Percentiles rank a stretch among this genome's conserved stretches.
These are phyloP conservation scores for Galleria mellonella DNA, from an alignment of 1,140 invertebrate species.

Conservation along the genomic window DNA sequence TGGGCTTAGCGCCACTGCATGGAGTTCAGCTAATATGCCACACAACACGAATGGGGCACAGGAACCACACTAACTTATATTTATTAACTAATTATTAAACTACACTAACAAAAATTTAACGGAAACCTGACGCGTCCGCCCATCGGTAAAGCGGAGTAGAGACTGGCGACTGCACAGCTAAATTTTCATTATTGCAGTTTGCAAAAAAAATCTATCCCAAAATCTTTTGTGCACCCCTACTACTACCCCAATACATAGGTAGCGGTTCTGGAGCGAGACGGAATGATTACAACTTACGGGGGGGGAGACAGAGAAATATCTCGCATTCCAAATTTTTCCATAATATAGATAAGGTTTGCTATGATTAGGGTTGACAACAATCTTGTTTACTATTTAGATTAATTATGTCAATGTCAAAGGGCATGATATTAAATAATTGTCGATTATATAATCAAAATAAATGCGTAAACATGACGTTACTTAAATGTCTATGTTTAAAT, in stretches of 20 bases:
- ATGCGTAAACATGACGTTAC: neutral
- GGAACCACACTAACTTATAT: too few species aligned
- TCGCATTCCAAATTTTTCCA: constrained; percentile 71
- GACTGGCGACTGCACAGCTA: constrained; percentile 13
- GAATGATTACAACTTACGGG: constrained; percentile 13
- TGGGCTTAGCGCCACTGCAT: too few species aligned
- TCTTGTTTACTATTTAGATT: too few species aligned
- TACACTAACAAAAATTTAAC: neutral
- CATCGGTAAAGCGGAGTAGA: neutral
- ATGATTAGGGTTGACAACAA: constrained; percentile 61
- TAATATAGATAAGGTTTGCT: constrained; percentile 73
- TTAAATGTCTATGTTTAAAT: too few species aligned
- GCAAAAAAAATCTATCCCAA: constrained; percentile 69
- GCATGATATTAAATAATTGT: neutral
- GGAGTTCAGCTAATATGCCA: too few species aligned
- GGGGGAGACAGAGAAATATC: constrained; percentile 40
- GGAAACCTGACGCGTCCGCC: neutral
- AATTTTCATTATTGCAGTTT: constrained; percentile 53
- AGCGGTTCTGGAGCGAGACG: constrained; percentile 37
- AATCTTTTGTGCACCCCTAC: constrained; percentile 63
- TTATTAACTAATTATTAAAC: constrained; percentile 1
- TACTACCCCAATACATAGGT: constrained; percentile 54
- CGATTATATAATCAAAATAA: neutral
- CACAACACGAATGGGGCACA: too few species aligned
- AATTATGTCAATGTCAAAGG: too few species aligned